These are phyloP conservation scores for Tricholauxania praeusta DNA, from an alignment of 2,888 invertebrate genomes.

Conservation along the genomic window DNA sequence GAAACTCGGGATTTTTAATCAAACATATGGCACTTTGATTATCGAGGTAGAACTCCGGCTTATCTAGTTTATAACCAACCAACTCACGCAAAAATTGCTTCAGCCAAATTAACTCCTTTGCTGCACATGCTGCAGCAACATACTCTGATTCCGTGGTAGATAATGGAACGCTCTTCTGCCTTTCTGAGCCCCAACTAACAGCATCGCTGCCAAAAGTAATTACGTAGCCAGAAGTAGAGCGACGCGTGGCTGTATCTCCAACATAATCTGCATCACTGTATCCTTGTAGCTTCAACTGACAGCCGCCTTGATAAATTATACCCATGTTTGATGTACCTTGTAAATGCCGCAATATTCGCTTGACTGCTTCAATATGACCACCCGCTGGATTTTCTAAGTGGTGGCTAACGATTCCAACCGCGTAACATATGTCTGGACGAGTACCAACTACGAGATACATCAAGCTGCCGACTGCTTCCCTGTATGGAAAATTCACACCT, in stretches of 20 bases:
- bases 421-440: conserved; percentile 46
- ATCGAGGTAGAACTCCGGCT: too few relatives aligned
- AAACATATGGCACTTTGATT: not conserved
- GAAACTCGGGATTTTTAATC: conserved; percentile 28
- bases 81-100: not conserved
- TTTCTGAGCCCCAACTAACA: conserved; percentile 53
- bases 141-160: conserved; percentile 46
- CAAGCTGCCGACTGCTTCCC: conserved; percentile 46
- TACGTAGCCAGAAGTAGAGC: conserved; percentile 48
- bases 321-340: conserved; percentile 37
- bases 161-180: conserved; percentile 53
- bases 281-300: conserved; percentile 30
- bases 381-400: conserved; percentile 34
- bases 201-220: conserved; percentile 47
- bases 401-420: conserved; percentile 38
- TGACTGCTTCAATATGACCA: conserved; percentile 40
- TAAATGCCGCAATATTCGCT: conserved; percentile 43
- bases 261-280: conserved; percentile 48
- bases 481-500: conserved; percentile 39
- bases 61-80: too few relatives aligned
- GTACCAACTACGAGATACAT: conserved; percentile 47
- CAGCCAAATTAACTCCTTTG: conserved; percentile 34
- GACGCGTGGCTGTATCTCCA: conserved; percentile 42
- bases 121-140: conserved; percentile 21
- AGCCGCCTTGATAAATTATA: conserved; percentile 23